A percentile compares a stretch with the other conserved stretches of the same genome.
Conservation (phyloP, 2,113 vertebrate species). For the Ptilonorhynchus violaceus region DNA sequence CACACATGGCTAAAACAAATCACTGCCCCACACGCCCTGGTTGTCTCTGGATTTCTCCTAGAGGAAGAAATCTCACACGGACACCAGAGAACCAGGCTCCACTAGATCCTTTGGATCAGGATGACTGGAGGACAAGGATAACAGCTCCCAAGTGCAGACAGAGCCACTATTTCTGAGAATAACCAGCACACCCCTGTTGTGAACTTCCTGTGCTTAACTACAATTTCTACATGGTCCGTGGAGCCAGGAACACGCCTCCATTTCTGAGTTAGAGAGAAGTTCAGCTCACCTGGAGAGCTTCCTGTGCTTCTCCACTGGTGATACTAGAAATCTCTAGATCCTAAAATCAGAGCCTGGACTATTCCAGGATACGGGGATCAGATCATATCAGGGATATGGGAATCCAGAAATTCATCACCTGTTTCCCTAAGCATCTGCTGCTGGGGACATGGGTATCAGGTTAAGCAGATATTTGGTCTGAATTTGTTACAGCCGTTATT, state of each 20-base stretch:
- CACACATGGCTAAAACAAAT: not conserved
- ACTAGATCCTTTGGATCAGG: not conserved
- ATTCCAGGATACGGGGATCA: not conserved
- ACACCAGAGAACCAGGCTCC: not conserved
- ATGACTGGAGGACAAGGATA: not conserved
- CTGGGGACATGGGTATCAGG: not conserved
- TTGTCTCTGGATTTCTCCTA: not conserved
- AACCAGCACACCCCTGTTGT: not conserved
- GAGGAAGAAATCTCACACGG: not conserved
- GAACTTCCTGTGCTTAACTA: not conserved
- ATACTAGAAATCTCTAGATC: not conserved
- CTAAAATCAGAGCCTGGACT: not conserved
- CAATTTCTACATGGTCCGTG: accelerated
- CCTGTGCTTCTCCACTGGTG: not conserved
- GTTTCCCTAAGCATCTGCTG: not conserved
- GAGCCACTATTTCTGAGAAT: not conserved
- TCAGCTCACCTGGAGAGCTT: not conserved
- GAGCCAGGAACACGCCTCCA: not conserved
- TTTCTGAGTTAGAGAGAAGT: not conserved
- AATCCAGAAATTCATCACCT: not conserved
- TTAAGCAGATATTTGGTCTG: not conserved
- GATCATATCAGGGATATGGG: not conserved
- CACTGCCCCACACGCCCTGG: not conserved
- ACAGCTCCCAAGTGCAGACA: not conserved
- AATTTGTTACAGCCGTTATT: not conserved